Evolutionary conservation across 2,888 invertebrate species (phyloP).

Genomic region (Agonopterix alstromeriana): DNA sequence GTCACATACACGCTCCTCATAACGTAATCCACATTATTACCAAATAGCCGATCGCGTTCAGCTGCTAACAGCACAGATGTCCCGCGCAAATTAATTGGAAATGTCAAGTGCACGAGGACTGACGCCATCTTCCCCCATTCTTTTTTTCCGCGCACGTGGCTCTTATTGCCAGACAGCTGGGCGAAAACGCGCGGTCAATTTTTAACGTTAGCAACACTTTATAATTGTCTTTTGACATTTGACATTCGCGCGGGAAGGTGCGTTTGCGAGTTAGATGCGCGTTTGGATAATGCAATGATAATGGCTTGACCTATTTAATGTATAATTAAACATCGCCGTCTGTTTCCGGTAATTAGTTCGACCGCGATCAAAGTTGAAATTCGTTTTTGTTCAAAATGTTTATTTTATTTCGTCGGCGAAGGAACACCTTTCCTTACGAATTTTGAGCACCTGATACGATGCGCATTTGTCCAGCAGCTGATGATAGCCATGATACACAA

Average conservation of each 20-base stretch:
- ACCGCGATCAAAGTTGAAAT: conserved; percentile 39
- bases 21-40: conserved; percentile 20
- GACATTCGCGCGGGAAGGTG: conserved; percentile 37
- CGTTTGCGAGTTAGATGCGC: conserved; percentile 35
- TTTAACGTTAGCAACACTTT: conserved; percentile 39
- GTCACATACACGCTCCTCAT: conserved; percentile 42
- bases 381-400: conserved; percentile 37
- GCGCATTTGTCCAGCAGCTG: conserved; percentile 30
- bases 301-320: conserved; percentile 57
- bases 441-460: conserved; percentile 56
- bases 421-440: conserved; percentile 60
- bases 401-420: conserved; percentile 30
- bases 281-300: conserved; percentile 50
- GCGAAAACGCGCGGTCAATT: conserved; percentile 43
- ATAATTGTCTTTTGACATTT: conserved; percentile 37
- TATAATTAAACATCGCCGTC: conserved; percentile 53
- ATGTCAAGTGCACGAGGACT: conserved; percentile 69
- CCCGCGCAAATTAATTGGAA: conserved; percentile 75
- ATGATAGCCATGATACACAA: conserved; percentile 37
- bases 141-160: conserved; percentile 69
- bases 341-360: conserved; percentile 58
- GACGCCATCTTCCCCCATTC: conserved; percentile 60
- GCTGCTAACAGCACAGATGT: conserved; percentile 73
- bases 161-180: conserved; percentile 66
- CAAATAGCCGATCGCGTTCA: conserved; percentile 51